A percentile compares a stretch with the other conserved stretches of the same genome.
phyloP scores from a whole-genome alignment of 2,797 vertebrate species.

The Phoebastria nigripes region DNA sequence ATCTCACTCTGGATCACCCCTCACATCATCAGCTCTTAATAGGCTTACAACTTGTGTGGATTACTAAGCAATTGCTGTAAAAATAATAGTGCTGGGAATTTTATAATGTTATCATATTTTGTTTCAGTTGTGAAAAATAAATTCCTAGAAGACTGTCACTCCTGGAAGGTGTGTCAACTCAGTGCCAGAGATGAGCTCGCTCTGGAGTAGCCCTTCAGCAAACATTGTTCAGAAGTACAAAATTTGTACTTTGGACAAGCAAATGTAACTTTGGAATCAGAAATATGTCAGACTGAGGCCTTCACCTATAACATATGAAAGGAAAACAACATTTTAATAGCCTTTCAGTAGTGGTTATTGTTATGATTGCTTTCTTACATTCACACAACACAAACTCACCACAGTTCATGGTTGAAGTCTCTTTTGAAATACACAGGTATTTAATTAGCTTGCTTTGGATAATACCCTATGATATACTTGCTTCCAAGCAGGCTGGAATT shows the following conservation, averaged over 20 bases:
- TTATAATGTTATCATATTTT: background rate
- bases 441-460: background rate
- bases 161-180: background rate
- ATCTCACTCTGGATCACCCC: background rate
- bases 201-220: background rate
- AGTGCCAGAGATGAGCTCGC: background rate
- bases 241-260: background rate
- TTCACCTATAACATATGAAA: background rate
- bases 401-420: background rate
- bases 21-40: background rate
- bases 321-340: background rate
- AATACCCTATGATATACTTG: background rate
- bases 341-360: background rate
- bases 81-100: background rate
- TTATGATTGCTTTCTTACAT: background rate
- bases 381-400: background rate
- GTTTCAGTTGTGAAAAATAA: background rate
- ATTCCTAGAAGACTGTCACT: background rate
- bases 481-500: background rate
- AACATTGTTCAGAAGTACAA: background rate
- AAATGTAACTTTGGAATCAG: background rate
- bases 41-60: background rate
- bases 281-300: background rate
- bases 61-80: background rate
- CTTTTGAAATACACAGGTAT: background rate